Conservation (phyloP, 2,888 invertebrate genomes). For the Gisinianus flammeolus region DNA sequence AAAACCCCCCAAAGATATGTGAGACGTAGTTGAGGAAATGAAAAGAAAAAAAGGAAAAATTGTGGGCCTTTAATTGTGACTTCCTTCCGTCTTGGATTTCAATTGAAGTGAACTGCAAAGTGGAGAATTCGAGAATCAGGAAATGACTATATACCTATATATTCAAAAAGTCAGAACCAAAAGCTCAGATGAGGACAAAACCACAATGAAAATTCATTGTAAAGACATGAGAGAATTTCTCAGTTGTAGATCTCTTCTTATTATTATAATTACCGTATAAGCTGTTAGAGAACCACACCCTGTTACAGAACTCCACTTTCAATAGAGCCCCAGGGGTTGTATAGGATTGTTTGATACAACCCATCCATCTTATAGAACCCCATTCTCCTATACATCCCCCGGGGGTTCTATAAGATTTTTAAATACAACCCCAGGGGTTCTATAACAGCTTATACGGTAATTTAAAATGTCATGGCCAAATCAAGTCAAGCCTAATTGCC, state of each 20-base stretch:
- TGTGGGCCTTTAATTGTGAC: too few species aligned
- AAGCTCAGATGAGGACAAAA: neutral
- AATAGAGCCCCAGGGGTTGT: too few species aligned
- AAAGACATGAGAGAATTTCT: neutral
- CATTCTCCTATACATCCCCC: neutral
- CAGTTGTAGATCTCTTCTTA: too few species aligned
- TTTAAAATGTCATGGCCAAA: conserved; percentile 40
- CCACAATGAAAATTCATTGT: neutral
- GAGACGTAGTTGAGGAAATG: too few species aligned
- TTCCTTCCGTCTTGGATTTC: too few species aligned
- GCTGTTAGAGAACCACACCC: too few species aligned
- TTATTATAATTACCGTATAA: too few species aligned
- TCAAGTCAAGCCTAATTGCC: conserved; percentile 30
- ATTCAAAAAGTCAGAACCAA: neutral
- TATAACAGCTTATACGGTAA: too few species aligned
- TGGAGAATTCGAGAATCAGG: neutral
- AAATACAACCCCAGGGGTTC: too few species aligned
- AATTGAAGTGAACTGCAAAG: neutral
- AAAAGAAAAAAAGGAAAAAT: too few species aligned
- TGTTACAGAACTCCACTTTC: neutral
- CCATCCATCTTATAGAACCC: neutral
- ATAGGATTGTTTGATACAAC: neutral
- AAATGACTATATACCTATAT: neutral
- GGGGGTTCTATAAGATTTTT: too few species aligned
- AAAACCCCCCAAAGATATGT: too few species aligned